Base-by-base conservation (phyloP, 2,113 vertebrate species). In the Pollimyrus isidori region DNA sequence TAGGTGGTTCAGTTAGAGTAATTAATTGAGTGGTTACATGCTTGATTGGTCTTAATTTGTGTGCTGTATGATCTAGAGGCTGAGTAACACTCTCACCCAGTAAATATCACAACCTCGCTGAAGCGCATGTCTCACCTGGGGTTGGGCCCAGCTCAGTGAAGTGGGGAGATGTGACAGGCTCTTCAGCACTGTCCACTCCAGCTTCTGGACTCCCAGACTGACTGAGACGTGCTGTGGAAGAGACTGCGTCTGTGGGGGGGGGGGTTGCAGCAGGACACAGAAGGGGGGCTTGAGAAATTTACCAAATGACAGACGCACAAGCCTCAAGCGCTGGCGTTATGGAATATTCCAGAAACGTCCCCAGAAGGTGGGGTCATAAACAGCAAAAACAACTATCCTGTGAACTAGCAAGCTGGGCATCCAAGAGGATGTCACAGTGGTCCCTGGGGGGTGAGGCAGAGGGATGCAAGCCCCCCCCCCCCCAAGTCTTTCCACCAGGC, bases 201-300 rank as follows among this genome's bases (percentile, higher is more conserved):
- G 93, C 94, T 90, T 95, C 95, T 92, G 93, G 95, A 88, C 94
- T 93, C 48, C 87, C 69, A 90, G 93, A 94, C 89, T 90, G 82
- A 45, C 87, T 90, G 19, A 94, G 90, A 86, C n/a, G 48, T 87
- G 49, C 94, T 95, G 58, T 5, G 52, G 52, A 19, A 26, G 42
- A 90, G 76, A 87, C 17, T 26, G n/a, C n/a, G n/a, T n/a, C n/a
- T n/a, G n/a, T n/a, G 56, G 6, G n/a, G 62, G 9, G n/a, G 9
- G 58, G n/a, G 23, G 49, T 5, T 23, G 56, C 19, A 48, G 0
- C 52, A 80, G 17, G 17, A 56, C 10, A 46, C 62, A 42, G 26
- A 7, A 39, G 49, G 15, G 19, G 50, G 35, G n/a, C 26, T 53
- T 39, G 23, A 56, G 49, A 58, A 56, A 23, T 17, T 45, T 15